Evolutionary conservation across 2,888 invertebrate species (phyloP).

Genomic region (Drosophila birchii): DNA sequence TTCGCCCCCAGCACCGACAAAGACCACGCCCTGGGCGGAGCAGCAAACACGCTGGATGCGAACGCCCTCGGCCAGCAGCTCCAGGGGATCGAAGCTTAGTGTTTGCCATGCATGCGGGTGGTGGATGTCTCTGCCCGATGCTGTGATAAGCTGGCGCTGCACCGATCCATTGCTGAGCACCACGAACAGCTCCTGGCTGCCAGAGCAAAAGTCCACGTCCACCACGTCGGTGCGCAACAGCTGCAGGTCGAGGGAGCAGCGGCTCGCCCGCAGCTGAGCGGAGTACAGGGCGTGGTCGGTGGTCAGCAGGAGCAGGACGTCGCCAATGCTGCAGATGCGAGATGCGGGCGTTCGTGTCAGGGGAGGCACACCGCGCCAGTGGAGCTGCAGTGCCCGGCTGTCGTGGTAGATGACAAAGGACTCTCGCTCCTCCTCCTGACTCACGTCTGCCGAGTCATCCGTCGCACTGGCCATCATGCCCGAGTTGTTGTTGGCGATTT

Average conservation of each 20-base stretch:
- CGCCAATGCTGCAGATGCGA: conserved; percentile 58
- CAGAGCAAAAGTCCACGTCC: conserved; percentile 76
- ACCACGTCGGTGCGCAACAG: conserved; percentile 63
- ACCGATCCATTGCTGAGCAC: conserved; percentile 58
- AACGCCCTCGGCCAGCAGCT: conserved; percentile 80
- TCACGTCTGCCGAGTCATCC: conserved; percentile 9
- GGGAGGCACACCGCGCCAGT: conserved; percentile 71
- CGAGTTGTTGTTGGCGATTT: conserved; percentile 41
- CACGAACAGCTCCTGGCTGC: conserved; percentile 65
- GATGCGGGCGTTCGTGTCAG: conserved; percentile 66
- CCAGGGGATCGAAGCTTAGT: conserved; percentile 82
- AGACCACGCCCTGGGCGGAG: conserved; percentile 82
- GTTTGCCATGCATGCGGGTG: conserved; percentile 71
- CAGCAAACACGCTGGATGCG: conserved; percentile 79
- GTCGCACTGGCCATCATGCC: conserved; percentile 43
- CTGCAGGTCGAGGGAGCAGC: conserved; percentile 52
- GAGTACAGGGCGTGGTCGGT: conserved; percentile 68
- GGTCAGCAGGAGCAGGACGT: conserved; percentile 62
- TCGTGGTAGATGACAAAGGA: conserved; percentile 65
- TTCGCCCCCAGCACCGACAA: conserved; percentile 76
- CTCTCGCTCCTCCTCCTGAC: conserved; percentile 44
- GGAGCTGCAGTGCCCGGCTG: conserved; percentile 59
- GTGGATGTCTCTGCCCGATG: conserved; percentile 27
- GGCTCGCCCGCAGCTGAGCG: conserved; percentile 28
- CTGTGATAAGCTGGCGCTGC: conserved; percentile 54